phyloP scores from a whole-genome alignment of 2,888 invertebrate species.

The Lasioglossum morio region DNA sequence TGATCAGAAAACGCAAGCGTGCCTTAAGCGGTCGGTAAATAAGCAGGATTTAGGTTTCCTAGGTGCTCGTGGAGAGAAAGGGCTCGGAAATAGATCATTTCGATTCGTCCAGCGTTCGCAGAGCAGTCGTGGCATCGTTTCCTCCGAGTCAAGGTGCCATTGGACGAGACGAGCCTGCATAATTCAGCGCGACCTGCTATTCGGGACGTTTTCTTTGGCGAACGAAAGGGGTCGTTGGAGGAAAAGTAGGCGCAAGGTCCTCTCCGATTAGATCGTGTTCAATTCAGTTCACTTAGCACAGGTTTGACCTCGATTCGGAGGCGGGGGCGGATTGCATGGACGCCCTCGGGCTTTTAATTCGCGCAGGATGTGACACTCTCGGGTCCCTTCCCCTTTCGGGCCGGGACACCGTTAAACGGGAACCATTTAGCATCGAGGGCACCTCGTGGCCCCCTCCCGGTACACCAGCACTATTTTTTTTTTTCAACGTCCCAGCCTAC shows the following conservation, averaged over 20 bases:
- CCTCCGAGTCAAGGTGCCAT: background rate
- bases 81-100: background rate
- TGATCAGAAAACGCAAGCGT: too few relatives aligned
- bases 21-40: background rate
- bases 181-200: background rate
- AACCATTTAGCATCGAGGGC: conserved; percentile 67
- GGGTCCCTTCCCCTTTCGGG: conserved; percentile 54
- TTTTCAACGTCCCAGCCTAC: conserved; percentile 22
- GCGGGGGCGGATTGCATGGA: conserved; percentile 26
- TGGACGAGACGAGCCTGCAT: background rate
- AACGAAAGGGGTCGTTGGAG: conserved; percentile 5
- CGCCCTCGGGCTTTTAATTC: conserved; percentile 71
- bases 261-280: conserved; percentile 68
- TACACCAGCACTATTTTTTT: conserved; percentile 24
- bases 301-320: conserved; percentile 72
- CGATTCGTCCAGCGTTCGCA: background rate
- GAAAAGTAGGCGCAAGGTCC: conserved; percentile 68
- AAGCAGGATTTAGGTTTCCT: background rate
- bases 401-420: conserved; percentile 63
- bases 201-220: background rate
- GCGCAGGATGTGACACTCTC: conserved; percentile 75
- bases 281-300: conserved; percentile 64
- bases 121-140: background rate
- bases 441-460: conserved; percentile 38
- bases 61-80: background rate